Percentiles rank a stretch among this genome's conserved stretches.
These are phyloP conservation scores for Plodia interpunctella DNA, from an alignment of 1,140 invertebrate species.

Conservation along the genomic window DNA sequence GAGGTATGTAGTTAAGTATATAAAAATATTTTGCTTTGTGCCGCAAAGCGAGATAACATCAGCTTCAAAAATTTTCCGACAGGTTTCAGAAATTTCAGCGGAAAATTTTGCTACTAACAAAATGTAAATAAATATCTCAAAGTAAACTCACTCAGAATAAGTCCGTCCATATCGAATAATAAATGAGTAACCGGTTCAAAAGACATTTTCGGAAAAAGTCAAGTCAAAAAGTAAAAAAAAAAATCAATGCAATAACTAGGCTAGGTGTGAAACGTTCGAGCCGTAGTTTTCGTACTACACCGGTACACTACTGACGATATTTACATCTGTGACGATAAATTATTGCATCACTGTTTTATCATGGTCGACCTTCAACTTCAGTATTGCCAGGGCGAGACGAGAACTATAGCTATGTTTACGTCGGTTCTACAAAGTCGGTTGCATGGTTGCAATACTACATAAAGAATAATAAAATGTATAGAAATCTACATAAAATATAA, in stretches of 20 bases:
- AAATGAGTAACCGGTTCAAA: constrained; percentile 62
- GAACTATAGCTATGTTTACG: too few relatives aligned
- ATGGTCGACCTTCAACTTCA: not conserved
- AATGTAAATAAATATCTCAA: constrained; percentile 11
- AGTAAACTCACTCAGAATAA: constrained; percentile 60
- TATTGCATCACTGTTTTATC: not conserved
- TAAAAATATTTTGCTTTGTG: too few relatives aligned
- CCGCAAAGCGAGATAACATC: not conserved
- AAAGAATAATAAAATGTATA: too few relatives aligned
- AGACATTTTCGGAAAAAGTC: constrained; percentile 37
- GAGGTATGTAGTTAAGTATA: too few relatives aligned
- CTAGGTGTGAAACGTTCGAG: too few relatives aligned
- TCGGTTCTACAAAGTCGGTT: too few relatives aligned
- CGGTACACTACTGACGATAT: not conserved
- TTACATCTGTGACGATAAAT: not conserved
- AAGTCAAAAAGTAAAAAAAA: not conserved
- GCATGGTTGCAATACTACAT: too few relatives aligned
- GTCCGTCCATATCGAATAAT: constrained; percentile 74
- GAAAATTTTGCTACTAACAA: not conserved
- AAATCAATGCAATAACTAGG: too few relatives aligned
- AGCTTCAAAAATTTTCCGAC: constrained; percentile 12
- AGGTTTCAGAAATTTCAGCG: not conserved
- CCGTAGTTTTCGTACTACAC: not conserved
- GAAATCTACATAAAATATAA: too few relatives aligned
- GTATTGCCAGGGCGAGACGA: not conserved